These are phyloP conservation scores for Benitochromis conjunctus DNA, from an alignment of 2,113 vertebrate genomes.

Conservation along the genomic window DNA sequence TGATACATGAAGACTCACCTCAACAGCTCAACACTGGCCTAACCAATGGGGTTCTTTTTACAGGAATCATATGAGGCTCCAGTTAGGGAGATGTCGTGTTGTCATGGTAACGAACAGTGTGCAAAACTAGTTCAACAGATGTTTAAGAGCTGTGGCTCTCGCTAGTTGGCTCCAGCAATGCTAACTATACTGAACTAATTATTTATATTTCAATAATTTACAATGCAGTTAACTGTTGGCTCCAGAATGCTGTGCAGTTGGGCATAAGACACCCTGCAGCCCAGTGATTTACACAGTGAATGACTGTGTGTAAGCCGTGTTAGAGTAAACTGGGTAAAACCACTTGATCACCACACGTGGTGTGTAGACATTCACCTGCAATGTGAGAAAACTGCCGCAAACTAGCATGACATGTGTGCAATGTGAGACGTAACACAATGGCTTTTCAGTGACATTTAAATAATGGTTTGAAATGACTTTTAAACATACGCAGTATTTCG, in stretches of 20 bases:
- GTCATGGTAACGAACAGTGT: background rate
- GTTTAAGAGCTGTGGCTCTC: background rate
- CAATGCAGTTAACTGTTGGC: background rate
- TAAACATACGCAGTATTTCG: background rate
- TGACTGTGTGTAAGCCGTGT: background rate
- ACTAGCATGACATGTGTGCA: background rate
- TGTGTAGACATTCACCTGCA: background rate
- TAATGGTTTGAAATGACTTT: background rate
- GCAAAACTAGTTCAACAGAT: background rate
- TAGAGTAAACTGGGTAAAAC: background rate
- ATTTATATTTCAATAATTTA: background rate
- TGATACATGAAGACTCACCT: background rate
- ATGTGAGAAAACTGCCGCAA: background rate
- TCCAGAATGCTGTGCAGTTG: background rate
- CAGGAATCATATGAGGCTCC: background rate
- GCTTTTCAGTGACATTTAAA: background rate
- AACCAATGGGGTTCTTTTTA: background rate
- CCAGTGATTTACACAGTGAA: background rate
- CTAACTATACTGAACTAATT: background rate
- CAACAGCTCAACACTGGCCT: background rate
- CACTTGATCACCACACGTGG: background rate
- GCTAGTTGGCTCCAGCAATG: background rate
- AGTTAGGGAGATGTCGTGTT: background rate
- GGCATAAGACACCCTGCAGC: background rate
- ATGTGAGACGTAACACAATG: background rate